Evolutionary conservation across 2,888 invertebrate species (phyloP).

Genomic region (Drosophila atripex): DNA sequence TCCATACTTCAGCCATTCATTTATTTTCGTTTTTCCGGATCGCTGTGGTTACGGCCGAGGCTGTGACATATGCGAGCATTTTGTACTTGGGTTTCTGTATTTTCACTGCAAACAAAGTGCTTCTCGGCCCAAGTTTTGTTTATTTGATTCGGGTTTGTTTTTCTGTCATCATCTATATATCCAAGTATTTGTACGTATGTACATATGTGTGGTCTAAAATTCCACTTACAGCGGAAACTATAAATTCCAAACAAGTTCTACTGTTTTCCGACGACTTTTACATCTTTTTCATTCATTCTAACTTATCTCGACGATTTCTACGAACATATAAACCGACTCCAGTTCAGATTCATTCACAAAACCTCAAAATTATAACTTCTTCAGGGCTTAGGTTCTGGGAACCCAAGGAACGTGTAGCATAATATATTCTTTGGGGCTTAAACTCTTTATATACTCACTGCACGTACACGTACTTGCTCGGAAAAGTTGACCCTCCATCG

Average conservation of each 20-base stretch:
- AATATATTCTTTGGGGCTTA: slow-evolving; percentile 27
- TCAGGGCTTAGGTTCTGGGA: slow-evolving; percentile 57
- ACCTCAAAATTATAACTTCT: slow-evolving; percentile 63
- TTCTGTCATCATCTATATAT: slow-evolving; percentile 33
- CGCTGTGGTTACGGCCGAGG: slow-evolving; percentile 18
- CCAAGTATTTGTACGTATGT: neutral
- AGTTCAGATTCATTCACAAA: slow-evolving; percentile 62
- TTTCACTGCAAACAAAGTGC: slow-evolving; percentile 48
- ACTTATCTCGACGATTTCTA: slow-evolving; percentile 45
- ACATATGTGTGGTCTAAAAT: slow-evolving; percentile 56
- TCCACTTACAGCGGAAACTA: slow-evolving; percentile 59
- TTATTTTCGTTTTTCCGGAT: slow-evolving; percentile 52
- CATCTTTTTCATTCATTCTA: slow-evolving; percentile 41
- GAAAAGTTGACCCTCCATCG: slow-evolving; percentile 52
- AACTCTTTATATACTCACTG: slow-evolving; percentile 40
- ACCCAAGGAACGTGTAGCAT: slow-evolving; percentile 62
- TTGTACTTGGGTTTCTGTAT: slow-evolving; percentile 36
- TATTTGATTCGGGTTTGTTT: slow-evolving; percentile 47
- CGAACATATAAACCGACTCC: slow-evolving; percentile 49
- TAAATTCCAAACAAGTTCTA: slow-evolving; percentile 70
- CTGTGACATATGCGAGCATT: slow-evolving; percentile 44
- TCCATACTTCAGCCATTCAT: slow-evolving; percentile 30
- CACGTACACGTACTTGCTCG: slow-evolving; percentile 65
- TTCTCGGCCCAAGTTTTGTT: slow-evolving; percentile 50
- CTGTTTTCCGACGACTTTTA: slow-evolving; percentile 35